Conservation (phyloP, 2,888 invertebrate species). For the Drosophila trichaetosa region DNA sequence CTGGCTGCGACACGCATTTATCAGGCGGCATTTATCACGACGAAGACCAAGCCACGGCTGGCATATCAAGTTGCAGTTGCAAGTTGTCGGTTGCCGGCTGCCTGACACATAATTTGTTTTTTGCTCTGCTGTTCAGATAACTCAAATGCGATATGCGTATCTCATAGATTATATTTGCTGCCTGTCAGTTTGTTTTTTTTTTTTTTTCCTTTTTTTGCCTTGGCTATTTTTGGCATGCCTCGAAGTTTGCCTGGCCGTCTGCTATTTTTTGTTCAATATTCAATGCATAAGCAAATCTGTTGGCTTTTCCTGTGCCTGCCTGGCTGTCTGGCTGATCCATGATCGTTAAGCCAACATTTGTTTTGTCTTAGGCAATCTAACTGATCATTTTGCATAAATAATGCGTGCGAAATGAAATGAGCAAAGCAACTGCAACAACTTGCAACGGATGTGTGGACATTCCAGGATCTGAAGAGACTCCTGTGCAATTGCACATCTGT, state of each 20-base stretch:
- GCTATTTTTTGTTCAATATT: conserved; percentile 18
- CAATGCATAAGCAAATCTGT: conserved; percentile 65
- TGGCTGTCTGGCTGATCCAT: conserved; percentile 22
- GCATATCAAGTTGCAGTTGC: conserved; percentile 71
- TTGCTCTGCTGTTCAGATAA: conserved; percentile 64
- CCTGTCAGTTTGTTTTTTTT: conserved; percentile 33
- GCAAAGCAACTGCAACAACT: conserved; percentile 48
- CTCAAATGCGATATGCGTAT: conserved; percentile 79
- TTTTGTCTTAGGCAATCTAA: conserved; percentile 70
- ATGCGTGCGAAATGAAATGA: conserved; percentile 60
- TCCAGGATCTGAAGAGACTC: conserved; percentile 34
- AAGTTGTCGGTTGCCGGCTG: conserved; percentile 11
- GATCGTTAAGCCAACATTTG: conserved; percentile 43
- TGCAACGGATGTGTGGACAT: conserved; percentile 45
- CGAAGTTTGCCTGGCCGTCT: conserved; percentile 25
- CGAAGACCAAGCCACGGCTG: conserved; percentile 44
- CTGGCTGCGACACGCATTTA: conserved; percentile 75
- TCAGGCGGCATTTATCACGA: conserved; percentile 76
- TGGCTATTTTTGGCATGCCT: conserved; percentile 55
- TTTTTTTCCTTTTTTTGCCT: not conserved
- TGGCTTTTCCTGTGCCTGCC: conserved; percentile 57
- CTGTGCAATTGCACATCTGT: conserved; percentile 25
- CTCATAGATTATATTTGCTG: conserved; percentile 70
- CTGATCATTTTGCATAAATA: conserved; percentile 72
- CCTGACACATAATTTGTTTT: conserved; percentile 60